Percentiles rank a stretch among this genome's conserved stretches.
Conservation (phyloP, 2,888 invertebrate genomes). For the Lordiphosa fenestrarum region DNA sequence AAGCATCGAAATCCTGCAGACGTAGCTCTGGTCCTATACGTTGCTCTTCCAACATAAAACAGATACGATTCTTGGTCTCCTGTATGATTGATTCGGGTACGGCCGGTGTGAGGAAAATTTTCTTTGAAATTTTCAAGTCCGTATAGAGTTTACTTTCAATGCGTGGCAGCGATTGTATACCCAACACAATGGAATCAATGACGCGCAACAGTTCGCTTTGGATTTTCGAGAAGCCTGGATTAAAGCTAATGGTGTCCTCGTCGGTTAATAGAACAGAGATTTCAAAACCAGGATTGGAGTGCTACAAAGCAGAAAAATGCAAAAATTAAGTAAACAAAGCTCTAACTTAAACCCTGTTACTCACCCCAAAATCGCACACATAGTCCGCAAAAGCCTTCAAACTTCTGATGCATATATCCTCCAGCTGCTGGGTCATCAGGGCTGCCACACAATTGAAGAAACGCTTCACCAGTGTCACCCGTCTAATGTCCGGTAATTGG, state of each 20-base stretch:
- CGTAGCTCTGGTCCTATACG: constrained; percentile 87
- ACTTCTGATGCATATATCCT: constrained; percentile 89
- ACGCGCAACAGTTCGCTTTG: constrained; percentile 85
- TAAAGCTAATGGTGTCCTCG: constrained; percentile 84
- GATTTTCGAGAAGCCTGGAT: constrained; percentile 89
- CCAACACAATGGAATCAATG: constrained; percentile 88
- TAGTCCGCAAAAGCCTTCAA: constrained; percentile 89
- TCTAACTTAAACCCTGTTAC: neutral
- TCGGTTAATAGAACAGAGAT: constrained; percentile 77
- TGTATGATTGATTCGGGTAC: constrained; percentile 87
- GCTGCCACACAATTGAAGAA: constrained; percentile 93
- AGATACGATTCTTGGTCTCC: constrained; percentile 83
- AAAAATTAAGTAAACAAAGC: too few species aligned
- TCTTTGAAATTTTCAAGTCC: constrained; percentile 68
- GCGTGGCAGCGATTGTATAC: constrained; percentile 87
- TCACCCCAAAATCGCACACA: constrained; percentile 88
- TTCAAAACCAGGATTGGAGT: constrained; percentile 85
- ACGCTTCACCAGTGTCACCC: constrained; percentile 84
- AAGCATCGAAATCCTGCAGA: constrained; percentile 90
- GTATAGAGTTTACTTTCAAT: constrained; percentile 87
- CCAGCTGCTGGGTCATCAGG: constrained; percentile 93
- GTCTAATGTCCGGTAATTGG: constrained; percentile 85
- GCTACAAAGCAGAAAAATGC: constrained; percentile 79
- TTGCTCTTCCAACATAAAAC: constrained; percentile 85
- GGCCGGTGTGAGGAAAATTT: constrained; percentile 82